These are phyloP conservation scores for Diphyllodes magnificus DNA, from an alignment of 2,113 vertebrate species.

Conservation along the genomic window DNA sequence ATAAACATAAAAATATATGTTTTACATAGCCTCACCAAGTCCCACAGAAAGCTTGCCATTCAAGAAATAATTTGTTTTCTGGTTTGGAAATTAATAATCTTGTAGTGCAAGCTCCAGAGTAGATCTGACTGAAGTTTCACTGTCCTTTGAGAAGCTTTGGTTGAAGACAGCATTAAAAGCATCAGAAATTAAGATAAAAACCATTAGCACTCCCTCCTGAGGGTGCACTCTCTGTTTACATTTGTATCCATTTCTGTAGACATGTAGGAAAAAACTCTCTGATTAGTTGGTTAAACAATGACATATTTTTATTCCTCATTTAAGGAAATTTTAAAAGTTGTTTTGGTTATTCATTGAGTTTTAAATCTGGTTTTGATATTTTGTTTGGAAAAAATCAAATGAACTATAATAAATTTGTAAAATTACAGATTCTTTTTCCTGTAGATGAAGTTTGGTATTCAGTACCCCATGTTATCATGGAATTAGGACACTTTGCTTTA, in stretches of 20 bases:
- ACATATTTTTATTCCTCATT: background rate
- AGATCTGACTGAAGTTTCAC: background rate
- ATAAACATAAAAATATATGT: background rate
- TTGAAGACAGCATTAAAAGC: background rate
- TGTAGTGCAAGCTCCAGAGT: background rate
- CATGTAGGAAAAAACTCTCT: rapidly evolving
- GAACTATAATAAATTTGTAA: background rate
- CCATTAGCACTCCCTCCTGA: background rate
- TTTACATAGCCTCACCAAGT: background rate
- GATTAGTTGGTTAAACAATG: background rate
- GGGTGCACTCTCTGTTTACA: background rate
- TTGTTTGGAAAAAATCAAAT: background rate
- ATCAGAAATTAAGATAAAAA: background rate
- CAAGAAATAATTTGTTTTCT: background rate
- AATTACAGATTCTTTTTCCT: background rate
- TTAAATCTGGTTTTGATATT: background rate
- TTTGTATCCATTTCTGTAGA: background rate
- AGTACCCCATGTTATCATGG: background rate
- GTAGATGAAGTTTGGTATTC: background rate
- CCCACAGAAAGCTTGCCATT: background rate
- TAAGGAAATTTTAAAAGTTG: background rate
- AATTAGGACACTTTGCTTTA: background rate
- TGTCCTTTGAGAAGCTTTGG: background rate
- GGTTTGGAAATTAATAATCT: background rate
- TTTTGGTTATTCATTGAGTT: background rate